Evolutionary conservation across 2,113 vertebrate genomes (phyloP), one percentile per base, ranked within the genome.

Genomic region (Aegotheles bennettii): DNA sequence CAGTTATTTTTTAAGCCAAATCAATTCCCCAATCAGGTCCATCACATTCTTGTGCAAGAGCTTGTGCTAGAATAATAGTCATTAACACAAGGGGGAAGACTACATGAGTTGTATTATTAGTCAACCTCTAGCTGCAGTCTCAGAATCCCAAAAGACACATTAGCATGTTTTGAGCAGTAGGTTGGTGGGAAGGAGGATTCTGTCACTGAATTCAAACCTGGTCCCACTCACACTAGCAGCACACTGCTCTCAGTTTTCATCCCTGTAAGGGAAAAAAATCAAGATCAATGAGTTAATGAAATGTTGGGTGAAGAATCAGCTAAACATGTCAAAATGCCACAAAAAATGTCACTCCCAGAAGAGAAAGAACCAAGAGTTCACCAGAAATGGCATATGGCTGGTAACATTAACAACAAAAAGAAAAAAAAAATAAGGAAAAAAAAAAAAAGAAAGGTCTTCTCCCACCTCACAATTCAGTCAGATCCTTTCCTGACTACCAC

Each of bases 281-380:
- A 86, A 90, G 75, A 90, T 43, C 68, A 90, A 50, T 9, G 63
- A 83, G 38, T 94, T 95, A 94, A 93, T 94, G 78, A 96, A 91
- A 93, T 94, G 90, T 90, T 1, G 0, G 54, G 48, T 92, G 79
- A 95, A 91, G 79, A 96, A 95, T 70, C 85, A 96, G 71, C 79
- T 88, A 93, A 86, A 95, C 76, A 81, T 75, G 87, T 91, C 83
- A 80, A 90, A 97, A 65, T 40, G 56, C 31, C 92, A 94, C 51
- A 70, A 80, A 87, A 93, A 83, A 56, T 64, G 84, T 75, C 61
- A 26, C n/a, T 88, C 85, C 75, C 90, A 70, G 24, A 81, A 86
- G 67, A 83, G 18, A 69, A 76, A 80, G 63, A 95, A 74, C 69
- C 82, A 61, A 54, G 65, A 91, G 85, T 83, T 94, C 59, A 93